These are phyloP conservation scores for Lutra lutra DNA, from an alignment of 2,797 vertebrate species.

Conservation along the genomic window DNA sequence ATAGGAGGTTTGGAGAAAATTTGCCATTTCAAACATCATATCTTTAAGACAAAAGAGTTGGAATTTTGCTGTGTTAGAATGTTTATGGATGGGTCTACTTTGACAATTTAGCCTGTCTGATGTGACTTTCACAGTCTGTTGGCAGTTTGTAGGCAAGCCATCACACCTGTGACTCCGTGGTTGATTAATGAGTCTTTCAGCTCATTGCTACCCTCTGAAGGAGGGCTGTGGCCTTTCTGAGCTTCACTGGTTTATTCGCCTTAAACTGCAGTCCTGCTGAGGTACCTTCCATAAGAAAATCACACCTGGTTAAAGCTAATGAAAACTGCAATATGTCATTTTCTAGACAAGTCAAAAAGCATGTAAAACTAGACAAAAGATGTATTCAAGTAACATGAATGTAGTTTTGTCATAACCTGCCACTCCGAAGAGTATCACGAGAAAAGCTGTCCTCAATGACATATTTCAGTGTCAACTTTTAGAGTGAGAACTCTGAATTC, in stretches of 20 bases:
- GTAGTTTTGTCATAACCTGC: constrained; percentile 92
- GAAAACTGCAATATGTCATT: constrained; percentile 96
- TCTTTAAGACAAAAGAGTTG: constrained; percentile 61
- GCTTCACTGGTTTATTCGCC: constrained; percentile 94
- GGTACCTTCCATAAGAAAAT: constrained; percentile 89
- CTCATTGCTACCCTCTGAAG: constrained; percentile 93
- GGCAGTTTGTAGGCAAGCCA: constrained; percentile 95
- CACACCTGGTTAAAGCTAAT: constrained; percentile 95
- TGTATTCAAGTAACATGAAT: constrained; percentile 94
- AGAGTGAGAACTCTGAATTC: constrained; percentile 90
- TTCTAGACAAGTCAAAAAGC: constrained; percentile 92
- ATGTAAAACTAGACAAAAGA: constrained; percentile 95
- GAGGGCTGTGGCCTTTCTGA: constrained; percentile 94
- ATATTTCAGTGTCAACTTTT: constrained; percentile 91
- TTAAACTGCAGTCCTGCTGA: constrained; percentile 91
- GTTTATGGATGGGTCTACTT: constrained; percentile 86
- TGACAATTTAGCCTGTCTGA: constrained; percentile 93
- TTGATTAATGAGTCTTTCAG: constrained; percentile 99
- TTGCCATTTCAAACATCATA: constrained; percentile 7
- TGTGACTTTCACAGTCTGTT: constrained; percentile 99
- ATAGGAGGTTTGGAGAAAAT: constrained; percentile 1
- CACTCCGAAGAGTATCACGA: constrained; percentile 90
- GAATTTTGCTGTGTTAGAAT: constrained; percentile 77
- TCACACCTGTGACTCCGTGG: constrained; percentile 97
- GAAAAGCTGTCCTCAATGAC: constrained; percentile 90